phyloP scores from a whole-genome alignment of 2,797 vertebrate species.

The Micromesistius poutassou region DNA sequence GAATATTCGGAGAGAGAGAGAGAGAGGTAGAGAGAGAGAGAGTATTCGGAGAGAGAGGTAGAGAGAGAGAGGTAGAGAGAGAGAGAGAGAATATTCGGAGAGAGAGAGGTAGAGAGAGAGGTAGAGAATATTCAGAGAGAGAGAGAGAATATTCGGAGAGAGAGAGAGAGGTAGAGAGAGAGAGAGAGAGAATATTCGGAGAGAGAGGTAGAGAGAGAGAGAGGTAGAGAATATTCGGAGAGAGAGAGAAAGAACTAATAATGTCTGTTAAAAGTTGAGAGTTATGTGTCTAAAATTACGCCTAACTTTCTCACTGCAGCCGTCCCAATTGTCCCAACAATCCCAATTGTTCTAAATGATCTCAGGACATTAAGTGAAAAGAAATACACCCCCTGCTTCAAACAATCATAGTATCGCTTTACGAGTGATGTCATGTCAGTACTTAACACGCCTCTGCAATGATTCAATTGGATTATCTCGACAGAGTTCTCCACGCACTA shows the following conservation, averaged over 20 bases:
- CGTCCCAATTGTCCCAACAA: background rate
- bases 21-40: too few relatives aligned
- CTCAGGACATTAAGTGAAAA: background rate
- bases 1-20: too few relatives aligned
- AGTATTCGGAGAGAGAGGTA: too few relatives aligned
- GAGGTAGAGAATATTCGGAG: too few relatives aligned
- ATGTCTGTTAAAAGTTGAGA: too few relatives aligned
- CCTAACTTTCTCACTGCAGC: background rate
- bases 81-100: too few relatives aligned
- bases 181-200: too few relatives aligned
- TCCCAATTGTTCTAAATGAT: background rate
- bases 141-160: too few relatives aligned
- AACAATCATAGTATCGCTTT: background rate
- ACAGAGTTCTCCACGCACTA: background rate
- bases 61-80: too few relatives aligned
- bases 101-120: too few relatives aligned
- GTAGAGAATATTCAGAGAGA: too few relatives aligned
- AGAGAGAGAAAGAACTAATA: background rate
- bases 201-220: too few relatives aligned
- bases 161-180: background rate
- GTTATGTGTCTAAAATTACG: background rate
- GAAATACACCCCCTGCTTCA: background rate
- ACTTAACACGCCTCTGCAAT: background rate
- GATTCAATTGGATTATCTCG: background rate
- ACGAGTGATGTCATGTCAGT: background rate